A percentile compares a stretch with the other conserved stretches of the same genome.
phyloP scores from a whole-genome alignment of 1,140 invertebrate genomes.

The Brachionus koreanus region DNA sequence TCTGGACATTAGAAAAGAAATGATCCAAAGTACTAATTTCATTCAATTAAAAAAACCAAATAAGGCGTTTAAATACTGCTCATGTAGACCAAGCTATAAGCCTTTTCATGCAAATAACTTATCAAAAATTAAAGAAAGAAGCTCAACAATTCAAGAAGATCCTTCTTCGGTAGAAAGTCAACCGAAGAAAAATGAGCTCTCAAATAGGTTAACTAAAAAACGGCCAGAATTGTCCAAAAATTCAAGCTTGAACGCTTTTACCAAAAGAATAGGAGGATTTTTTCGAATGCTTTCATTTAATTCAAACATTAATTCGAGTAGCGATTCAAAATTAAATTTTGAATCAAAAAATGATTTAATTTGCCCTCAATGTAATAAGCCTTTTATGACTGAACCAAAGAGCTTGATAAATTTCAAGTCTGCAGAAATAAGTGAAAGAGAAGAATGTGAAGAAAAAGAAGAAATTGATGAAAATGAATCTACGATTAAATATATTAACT shows the following conservation, averaged over 20 bases:
- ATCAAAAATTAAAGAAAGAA: neutral
- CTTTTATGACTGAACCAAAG: neutral
- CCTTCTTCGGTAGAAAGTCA: conserved; percentile 3
- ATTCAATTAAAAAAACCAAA: conserved; percentile 1
- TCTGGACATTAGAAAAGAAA: neutral
- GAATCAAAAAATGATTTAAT: neutral
- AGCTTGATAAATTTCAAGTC: neutral
- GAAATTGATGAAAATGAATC: neutral
- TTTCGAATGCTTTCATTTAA: conserved; percentile 8
- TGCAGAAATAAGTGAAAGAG: neutral
- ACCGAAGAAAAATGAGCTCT: neutral
- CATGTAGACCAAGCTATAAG: neutral
- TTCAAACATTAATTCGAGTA: neutral
- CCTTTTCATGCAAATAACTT: neutral
- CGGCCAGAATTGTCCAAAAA: neutral
- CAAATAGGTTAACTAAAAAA: neutral
- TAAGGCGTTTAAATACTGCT: neutral
- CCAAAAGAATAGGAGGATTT: neutral
- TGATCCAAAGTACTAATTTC: neutral
- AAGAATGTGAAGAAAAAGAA: neutral
- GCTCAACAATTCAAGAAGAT: conserved; percentile 18
- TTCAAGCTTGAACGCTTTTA: neutral
- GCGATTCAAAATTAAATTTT: neutral
- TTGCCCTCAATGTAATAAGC: neutral
- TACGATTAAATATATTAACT: neutral